Conservation (phyloP, 2,113 vertebrate genomes). For the Monarcha castaneiventris region DNA sequence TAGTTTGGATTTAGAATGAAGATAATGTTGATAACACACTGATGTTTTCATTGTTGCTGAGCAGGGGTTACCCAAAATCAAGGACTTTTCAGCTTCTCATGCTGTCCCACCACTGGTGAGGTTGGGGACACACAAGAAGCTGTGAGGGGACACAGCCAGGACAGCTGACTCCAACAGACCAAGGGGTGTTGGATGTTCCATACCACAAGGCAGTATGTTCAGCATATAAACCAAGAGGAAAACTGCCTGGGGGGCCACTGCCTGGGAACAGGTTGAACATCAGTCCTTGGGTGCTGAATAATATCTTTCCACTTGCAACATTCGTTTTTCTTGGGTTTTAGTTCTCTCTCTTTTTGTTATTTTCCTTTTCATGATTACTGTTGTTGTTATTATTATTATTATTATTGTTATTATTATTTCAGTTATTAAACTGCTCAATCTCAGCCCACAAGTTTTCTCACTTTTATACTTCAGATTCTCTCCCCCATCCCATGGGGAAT, state of each 20-base stretch:
- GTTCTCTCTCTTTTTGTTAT: neutral
- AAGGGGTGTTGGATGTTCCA: neutral
- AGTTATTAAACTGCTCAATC: neutral
- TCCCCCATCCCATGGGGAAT: neutral
- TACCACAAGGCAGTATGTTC: no score
- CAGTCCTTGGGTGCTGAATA: neutral
- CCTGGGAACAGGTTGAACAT: neutral
- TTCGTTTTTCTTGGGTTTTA: neutral
- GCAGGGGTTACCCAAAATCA: neutral
- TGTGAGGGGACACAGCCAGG: neutral
- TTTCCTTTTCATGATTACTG: neutral
- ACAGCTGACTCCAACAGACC: neutral
- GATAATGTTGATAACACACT: neutral
- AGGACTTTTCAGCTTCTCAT: neutral
- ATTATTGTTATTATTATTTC: neutral
- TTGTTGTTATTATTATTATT: neutral
- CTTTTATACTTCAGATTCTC: accelerated
- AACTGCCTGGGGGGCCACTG: neutral
- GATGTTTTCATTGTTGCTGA: neutral
- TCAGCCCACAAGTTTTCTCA: neutral
- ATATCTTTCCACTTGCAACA: neutral
- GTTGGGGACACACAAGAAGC: neutral
- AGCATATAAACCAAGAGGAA: neutral
- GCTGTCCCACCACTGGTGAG: neutral
- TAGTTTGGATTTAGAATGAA: neutral